Conservation (phyloP, 2,797 vertebrate genomes). For the Characodon lateralis region DNA sequence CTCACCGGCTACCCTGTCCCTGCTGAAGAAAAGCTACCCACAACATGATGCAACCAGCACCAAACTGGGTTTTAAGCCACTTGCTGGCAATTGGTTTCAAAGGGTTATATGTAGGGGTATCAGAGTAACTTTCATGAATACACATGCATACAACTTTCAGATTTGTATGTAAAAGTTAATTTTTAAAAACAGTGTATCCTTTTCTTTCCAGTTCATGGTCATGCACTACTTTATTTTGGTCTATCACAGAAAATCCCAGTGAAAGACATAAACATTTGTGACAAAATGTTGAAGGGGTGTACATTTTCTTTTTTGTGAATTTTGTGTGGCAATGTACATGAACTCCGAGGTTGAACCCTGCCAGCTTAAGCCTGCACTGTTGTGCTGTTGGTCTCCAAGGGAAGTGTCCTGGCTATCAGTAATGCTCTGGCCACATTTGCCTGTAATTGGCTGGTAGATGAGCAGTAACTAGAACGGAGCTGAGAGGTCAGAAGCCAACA, state of each 20-base stretch:
- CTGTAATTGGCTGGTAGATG: slow-evolving; percentile 78
- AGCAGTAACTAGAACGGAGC: slow-evolving; percentile 63
- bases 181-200: neutral
- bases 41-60: neutral
- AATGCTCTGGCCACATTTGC: slow-evolving; percentile 51
- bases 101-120: neutral
- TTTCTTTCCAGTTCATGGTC: neutral
- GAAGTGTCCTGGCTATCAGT: slow-evolving; percentile 56
- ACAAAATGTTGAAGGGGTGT: neutral
- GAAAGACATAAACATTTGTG: neutral
- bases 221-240: neutral
- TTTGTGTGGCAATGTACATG: neutral
- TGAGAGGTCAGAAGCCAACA: slow-evolving; percentile 62
- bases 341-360: slow-evolving; percentile 30
- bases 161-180: neutral
- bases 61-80: neutral
- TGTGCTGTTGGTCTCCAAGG: slow-evolving; percentile 37
- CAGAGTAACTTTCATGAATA: neutral
- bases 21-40: neutral
- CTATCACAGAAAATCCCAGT: neutral
- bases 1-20: neutral
- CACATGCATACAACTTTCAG: neutral
- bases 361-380: slow-evolving; percentile 14
- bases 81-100: neutral
- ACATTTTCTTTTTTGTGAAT: neutral